Conservation (phyloP, 2,888 invertebrate genomes). For the Athetis lepigone region DNA sequence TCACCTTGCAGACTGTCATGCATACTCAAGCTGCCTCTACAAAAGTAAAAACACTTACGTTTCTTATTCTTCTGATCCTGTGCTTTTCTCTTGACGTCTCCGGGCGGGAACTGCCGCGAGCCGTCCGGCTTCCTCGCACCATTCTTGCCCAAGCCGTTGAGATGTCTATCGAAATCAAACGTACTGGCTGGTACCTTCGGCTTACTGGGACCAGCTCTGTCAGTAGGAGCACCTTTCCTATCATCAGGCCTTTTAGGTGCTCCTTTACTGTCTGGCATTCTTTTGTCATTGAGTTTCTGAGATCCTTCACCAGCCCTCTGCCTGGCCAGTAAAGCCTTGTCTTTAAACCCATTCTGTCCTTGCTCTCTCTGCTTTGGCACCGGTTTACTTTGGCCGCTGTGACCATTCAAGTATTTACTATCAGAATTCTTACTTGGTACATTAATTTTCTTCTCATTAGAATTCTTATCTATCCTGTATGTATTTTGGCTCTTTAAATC, state of each 20-base stretch:
- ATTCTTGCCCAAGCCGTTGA: constrained; percentile 76
- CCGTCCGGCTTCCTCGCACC: constrained; percentile 68
- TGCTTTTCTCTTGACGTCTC: constrained; percentile 81
- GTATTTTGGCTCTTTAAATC: constrained; percentile 87
- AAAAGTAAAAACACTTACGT: constrained; percentile 72
- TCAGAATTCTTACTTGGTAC: constrained; percentile 73
- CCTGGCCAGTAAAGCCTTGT: constrained; percentile 70
- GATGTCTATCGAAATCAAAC: constrained; percentile 87
- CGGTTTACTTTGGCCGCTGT: constrained; percentile 76
- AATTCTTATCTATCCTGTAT: constrained; percentile 88
- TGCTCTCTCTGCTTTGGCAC: constrained; percentile 78
- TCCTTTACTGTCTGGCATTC: constrained; percentile 67
- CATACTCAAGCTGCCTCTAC: constrained; percentile 18
- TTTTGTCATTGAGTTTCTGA: constrained; percentile 71
- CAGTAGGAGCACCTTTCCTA: constrained; percentile 62
- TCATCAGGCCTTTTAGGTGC: constrained; percentile 75
- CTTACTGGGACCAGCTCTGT: constrained; percentile 78
- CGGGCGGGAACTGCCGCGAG: constrained; percentile 88
- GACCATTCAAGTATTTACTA: constrained; percentile 76
- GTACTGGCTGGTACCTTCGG: constrained; percentile 73
- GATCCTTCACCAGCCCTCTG: constrained; percentile 70
- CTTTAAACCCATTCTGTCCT: constrained; percentile 70
- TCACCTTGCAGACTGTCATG: constrained; percentile 20
- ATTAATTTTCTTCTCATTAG: constrained; percentile 76
- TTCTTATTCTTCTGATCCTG: constrained; percentile 78